Base-by-base conservation (phyloP, 2,888 invertebrate genomes). In the Aphodius granarius region DNA sequence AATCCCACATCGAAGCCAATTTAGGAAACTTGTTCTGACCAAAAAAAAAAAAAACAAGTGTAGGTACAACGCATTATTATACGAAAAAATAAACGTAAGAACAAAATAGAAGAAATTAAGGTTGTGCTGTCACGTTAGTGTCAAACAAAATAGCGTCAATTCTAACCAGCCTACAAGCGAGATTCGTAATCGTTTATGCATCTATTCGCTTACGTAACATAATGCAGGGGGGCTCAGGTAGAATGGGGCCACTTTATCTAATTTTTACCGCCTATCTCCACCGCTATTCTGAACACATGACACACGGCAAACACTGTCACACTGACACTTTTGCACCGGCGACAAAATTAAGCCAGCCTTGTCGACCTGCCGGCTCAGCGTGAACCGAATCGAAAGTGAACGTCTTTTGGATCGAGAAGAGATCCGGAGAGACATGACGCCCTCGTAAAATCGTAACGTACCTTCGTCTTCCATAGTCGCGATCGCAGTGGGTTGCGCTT, bases 381-480 rank as follows among this genome's bases (percentile, higher is more conserved):
- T 43, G 9, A 43, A 43, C 43, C 43, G 43, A 43, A 43, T 43
- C 43, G 43, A 43, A 43, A 43, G 43, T 43, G 43, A 43, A 43
- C 43, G 43, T 43, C 43, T 43, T 43, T 43, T 3, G 9, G 43
- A 43, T 43, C 43, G 43, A 43, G 13, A 6, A 43, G 43, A 43
- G 43, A 43, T 43, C 43, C 9, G 13, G 13, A 6, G 13, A 13
- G 13, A 9, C 2, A 43, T 9, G 43, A 43, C 43, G 43, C 43
- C 4, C 4, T 2, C 4, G 43, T 43, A 13, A 43, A n/a, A 43
- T 43, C 43, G 66, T 65, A 71, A 75, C 75, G 63, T 72, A 75
- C 78, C 78, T 86, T 85, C 85, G 82, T 83, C 83, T 76, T 85
- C 85, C 85, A 85, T 84, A 80, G 83, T 83, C 81, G 66, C 16